Base-by-base conservation (phyloP, 1,140 invertebrate genomes). In the Aradophagus sp. region DNA sequence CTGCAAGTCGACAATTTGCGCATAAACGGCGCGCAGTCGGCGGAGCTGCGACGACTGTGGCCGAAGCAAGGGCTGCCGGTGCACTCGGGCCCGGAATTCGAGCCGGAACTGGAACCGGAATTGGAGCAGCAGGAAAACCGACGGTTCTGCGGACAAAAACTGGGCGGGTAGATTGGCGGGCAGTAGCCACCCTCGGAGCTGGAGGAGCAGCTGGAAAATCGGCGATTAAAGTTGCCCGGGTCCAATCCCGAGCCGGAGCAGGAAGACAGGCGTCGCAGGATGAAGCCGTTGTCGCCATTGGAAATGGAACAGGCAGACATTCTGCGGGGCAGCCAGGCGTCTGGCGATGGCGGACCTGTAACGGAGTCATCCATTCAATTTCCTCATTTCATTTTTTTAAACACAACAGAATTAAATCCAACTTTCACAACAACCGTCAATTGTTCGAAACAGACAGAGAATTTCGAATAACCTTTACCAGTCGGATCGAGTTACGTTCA, bases 261-360 rank as follows among this genome's bases (percentile, higher is more conserved):
- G 16, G 80, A 76, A 42, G 81, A 79, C 10, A 82, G 38, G 31
- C 83, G 80, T 2, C 82, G 79, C 1, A 83, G 75, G 7, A 85
- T 70, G 32, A 75, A 80, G n/a, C 76, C 75, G 7, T 72, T 84
- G 17, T 77, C 88, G 76, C 86, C 76, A 2, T 88, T 86, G 0
- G 88, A 86, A 19, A 90, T 78, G 16, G 88, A 88, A 70, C 87
- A 89, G 2, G 86, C 84, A 11, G 90, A 91, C 16, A 88, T 79
- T 26, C 90, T 84, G 16, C 89, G 83, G n/a, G 90, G 88, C 17
- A 91, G 78, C 89, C 90, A 91, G 1, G 88, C 87, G 31, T 90
- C 89, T 14, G 89, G 88, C 0, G 81, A 80, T 5, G 78, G 76
- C 8, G 79, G 73, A 48, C 69, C 82, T 80, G 35, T 4, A 75